Base-by-base conservation (phyloP, 64 coral and sea anemone species). In the Montipora efflorescens region DNA sequence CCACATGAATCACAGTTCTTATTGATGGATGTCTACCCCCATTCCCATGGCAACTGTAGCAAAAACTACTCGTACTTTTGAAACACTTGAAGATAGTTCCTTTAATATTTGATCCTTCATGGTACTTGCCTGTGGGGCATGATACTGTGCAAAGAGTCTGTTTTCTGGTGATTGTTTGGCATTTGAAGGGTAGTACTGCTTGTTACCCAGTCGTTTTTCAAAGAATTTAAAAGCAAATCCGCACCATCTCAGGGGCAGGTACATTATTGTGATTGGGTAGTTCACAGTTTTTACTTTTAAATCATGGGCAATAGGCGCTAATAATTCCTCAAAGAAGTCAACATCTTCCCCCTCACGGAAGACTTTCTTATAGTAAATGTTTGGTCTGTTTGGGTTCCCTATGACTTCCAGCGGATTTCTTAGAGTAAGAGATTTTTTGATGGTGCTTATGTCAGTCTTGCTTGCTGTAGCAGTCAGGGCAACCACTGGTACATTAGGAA, bases 401-500 rank as follows among this genome's bases (percentile, higher is more conserved):
- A 23, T 23, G 23, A 23, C 23, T 62, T 61, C 80, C 7, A 58
- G 4, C 13, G 46, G 59, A 23, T 87, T 87, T 16, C n/a, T 87
- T 19, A 87, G 46, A 87, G 48, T 64, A 69, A 87, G 84, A 71
- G 84, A 73, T 25, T 87, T 46, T 47, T 72, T 87, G 44, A 87
- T 73, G 5, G n/a, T 13, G 25, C 76, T 23, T 70, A 66, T 62
- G 80, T 92, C 79, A 4, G 79, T 67, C 48, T 74, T 77, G 23
- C 72, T 71, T 14, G 84, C 82, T 23, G 92, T 93, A 18, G 92
- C 92, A 53, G 92, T 93, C 5, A 93, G 74, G 13, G 73, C 82
- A 18, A 93, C 12, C 8, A 93, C 23, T 67, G 81, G 91, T 62
- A 66, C 79, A 13, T 45, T 20, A 25, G 91, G 52, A 67, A 93